Conservation (phyloP, 2,797 vertebrate genomes). For the Nyctibius grandis region DNA sequence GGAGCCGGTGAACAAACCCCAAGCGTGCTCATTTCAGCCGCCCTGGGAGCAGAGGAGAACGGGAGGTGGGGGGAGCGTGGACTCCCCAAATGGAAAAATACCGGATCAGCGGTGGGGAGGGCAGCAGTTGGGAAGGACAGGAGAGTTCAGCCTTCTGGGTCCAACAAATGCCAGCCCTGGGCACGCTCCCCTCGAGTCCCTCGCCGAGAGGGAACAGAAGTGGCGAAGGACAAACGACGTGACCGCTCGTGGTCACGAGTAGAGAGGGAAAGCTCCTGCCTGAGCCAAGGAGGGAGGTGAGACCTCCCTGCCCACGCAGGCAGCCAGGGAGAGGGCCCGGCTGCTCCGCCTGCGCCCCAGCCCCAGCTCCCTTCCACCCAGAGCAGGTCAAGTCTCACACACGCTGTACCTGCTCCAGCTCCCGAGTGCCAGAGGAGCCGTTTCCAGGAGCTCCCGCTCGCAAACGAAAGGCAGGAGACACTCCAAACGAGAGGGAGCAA, state of each 20-base stretch:
- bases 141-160: not conserved
- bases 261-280: not conserved
- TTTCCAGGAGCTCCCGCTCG: not conserved
- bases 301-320: rapidly evolving
- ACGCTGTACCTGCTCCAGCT: not conserved
- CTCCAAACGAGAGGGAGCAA: not conserved
- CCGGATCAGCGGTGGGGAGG: not conserved
- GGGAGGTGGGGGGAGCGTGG: not conserved
- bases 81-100: conserved; percentile 38
- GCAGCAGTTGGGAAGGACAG: not conserved
- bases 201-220: not conserved
- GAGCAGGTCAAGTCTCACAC: not conserved
- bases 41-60: conserved; percentile 1
- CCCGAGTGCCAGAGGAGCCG: not conserved
- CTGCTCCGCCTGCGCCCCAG: not conserved
- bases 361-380: not conserved
- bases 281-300: not conserved
- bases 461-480: not conserved
- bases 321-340: not conserved
- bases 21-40: not conserved
- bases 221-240: rapidly evolving
- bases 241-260: not conserved
- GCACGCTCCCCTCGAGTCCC: not conserved
- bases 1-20: conserved; percentile 26
- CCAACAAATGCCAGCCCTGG: rapidly evolving